Evolutionary conservation across 2,888 invertebrate genomes (phyloP), one percentile per base, ranked within the genome.

Genomic region (Macaria liturata): DNA sequence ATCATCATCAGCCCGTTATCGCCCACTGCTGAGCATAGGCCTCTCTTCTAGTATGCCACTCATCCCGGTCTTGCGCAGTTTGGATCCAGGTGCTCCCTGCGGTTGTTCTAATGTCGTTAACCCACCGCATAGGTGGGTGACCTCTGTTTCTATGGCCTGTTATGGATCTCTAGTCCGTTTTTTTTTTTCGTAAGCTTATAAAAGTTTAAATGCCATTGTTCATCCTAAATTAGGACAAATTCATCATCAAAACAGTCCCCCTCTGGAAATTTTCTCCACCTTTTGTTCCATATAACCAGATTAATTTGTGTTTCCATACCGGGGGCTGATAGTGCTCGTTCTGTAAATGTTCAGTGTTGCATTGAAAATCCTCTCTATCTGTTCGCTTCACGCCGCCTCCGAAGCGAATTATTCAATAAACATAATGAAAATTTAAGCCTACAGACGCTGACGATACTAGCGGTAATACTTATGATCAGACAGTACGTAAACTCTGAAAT

Each of bases 361-460:
- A 91, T 89, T 77, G 79, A 85, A 81, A 86, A 90, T 88, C 89
- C 86, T 69, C 79, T 82, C 84, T 91, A 91, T 91, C 90, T 85
- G 80, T 58, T 66, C 65, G 78, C 72, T 83, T 88, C 88, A 88
- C 83, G 87, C 86, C 76, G 78, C 76, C 54, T 72, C 72, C 75
- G 80, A 80, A 81, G 82, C 81, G 88, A 86, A 90, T 90, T 89
- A 90, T 91, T 88, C 91, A 88, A 90, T 91, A 90, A 90, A 88
- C 88, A 88, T 91, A 89, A 91, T 91, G 91, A 91, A 90, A 88
- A 90, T 90, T 91, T 90, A 90, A 90, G 89, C 89, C 86, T 84
- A 84, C 81, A 83, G 83, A 77, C 81, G 84, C 80, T 82, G 83
- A 83, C 78, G 80, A 76, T 77, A 78, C 73, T 69, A 75, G 55